phyloP scores from a whole-genome alignment of 2,888 invertebrate species.

The Lobophora halterata region DNA sequence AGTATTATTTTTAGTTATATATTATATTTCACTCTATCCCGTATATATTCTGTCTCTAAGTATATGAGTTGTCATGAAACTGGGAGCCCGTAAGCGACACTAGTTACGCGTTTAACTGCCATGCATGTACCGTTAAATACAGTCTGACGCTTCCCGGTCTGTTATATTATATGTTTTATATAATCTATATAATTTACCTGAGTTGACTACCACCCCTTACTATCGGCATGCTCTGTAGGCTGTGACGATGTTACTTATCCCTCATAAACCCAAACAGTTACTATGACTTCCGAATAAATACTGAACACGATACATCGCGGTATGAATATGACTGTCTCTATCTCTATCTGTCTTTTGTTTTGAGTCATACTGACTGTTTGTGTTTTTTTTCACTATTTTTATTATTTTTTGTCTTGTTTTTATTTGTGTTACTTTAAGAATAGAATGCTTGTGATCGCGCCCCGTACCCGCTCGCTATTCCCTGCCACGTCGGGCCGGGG shows the following conservation, averaged over 20 bases:
- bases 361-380: slow-evolving; percentile 81
- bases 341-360: slow-evolving; percentile 74
- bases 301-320: slow-evolving; percentile 69
- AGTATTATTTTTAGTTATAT: slow-evolving; percentile 35
- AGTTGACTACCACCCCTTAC: slow-evolving; percentile 61
- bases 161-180: slow-evolving; percentile 36
- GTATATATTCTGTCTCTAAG: slow-evolving; percentile 33
- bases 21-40: slow-evolving; percentile 25
- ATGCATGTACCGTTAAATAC: slow-evolving; percentile 63
- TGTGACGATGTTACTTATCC: slow-evolving; percentile 78
- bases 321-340: slow-evolving; percentile 74
- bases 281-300: slow-evolving; percentile 64
- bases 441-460: slow-evolving; percentile 78
- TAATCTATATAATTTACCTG: slow-evolving; percentile 45
- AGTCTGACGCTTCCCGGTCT: slow-evolving; percentile 70
- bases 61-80: slow-evolving; percentile 61
- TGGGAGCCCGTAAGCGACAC: slow-evolving; percentile 47
- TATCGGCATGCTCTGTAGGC: slow-evolving; percentile 76
- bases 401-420: slow-evolving; percentile 50
- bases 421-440: slow-evolving; percentile 56
- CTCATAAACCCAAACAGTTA: slow-evolving; percentile 74
- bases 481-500: slow-evolving; percentile 41
- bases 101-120: slow-evolving; percentile 46
- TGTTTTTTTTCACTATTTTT: slow-evolving; percentile 60
- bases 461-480: slow-evolving; percentile 74